phyloP scores from a whole-genome alignment of 1,140 invertebrate genomes.

The Cheumatopsyche charites region DNA sequence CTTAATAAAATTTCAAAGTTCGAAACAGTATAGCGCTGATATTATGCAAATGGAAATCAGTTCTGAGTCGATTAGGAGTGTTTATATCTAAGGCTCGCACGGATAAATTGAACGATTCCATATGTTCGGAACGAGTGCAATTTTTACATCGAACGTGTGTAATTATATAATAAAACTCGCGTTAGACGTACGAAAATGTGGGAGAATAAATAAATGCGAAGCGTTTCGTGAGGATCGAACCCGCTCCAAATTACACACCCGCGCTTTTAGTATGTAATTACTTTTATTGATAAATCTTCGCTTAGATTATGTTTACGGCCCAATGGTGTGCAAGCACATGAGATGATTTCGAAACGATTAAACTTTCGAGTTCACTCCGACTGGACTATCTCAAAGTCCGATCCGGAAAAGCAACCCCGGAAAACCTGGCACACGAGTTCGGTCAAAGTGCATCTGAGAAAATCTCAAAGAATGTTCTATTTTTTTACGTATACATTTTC shows the following conservation, averaged over 20 bases:
- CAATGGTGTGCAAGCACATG: neutral
- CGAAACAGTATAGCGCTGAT: no score
- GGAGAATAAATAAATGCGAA: constrained; percentile 31
- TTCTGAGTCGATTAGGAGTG: no score
- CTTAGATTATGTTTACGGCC: constrained; percentile 1
- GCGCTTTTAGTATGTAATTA: constrained; percentile 40
- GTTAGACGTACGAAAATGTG: constrained; percentile 29
- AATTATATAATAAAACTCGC: constrained; percentile 34
- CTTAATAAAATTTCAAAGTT: no score
- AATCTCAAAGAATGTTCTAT: no score
- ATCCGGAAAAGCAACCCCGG: neutral
- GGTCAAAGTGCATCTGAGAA: no score
- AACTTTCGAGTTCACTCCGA: neutral
- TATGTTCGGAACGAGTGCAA: constrained; percentile 26
- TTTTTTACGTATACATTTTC: no score
- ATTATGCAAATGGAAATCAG: no score
- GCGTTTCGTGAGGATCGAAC: constrained; percentile 40
- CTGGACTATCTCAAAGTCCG: neutral
- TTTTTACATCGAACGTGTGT: constrained; percentile 24
- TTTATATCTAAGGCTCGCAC: no score
- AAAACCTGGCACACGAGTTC: neutral
- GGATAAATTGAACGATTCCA: constrained; percentile 19
- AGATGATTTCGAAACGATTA: constrained; percentile 9
- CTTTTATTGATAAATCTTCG: constrained; percentile 41
- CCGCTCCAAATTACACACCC: constrained; percentile 44